These are phyloP conservation scores for Sarcophaga rosellei DNA, from an alignment of 2,888 invertebrate genomes.

Conservation along the genomic window DNA sequence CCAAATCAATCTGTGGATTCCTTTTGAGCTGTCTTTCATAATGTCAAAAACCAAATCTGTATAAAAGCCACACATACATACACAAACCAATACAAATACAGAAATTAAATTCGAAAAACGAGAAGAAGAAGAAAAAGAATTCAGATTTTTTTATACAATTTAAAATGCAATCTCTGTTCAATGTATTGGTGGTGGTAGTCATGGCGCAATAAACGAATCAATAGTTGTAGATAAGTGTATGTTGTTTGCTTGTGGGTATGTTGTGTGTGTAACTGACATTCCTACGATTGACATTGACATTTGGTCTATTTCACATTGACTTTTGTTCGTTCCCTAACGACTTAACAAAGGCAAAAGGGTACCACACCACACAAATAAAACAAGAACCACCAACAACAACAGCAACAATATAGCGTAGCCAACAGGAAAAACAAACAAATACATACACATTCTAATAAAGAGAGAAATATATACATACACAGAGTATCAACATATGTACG, in stretches of 20 bases:
- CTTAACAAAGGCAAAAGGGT: constrained; percentile 47
- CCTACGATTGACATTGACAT: constrained; percentile 70
- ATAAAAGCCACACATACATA: constrained; percentile 32
- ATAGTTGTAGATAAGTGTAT: not conserved
- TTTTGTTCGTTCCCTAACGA: constrained; percentile 58
- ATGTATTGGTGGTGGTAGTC: constrained; percentile 41
- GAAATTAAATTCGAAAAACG: not conserved
- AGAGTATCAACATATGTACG: not conserved
- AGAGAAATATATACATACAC: not conserved
- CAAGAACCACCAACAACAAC: constrained; percentile 29
- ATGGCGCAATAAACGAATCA: constrained; percentile 25
- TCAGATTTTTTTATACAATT: constrained; percentile 26
- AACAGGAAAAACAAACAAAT: not conserved
- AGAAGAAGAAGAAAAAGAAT: not conserved
- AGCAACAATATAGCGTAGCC: not conserved
- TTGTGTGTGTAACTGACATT: constrained; percentile 59
- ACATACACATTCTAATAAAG: constrained; percentile 16
- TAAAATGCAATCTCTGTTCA: constrained; percentile 54
- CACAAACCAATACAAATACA: constrained; percentile 27
- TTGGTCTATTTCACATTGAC: constrained; percentile 70
- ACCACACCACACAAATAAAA: constrained; percentile 20
- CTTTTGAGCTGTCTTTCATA: constrained; percentile 63
- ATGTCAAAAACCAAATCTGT: constrained; percentile 63
- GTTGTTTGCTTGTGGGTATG: no score
- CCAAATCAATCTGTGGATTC: constrained; percentile 59